Base-by-base conservation (phyloP, 1,140 invertebrate species). In the Aplysia californica region DNA sequence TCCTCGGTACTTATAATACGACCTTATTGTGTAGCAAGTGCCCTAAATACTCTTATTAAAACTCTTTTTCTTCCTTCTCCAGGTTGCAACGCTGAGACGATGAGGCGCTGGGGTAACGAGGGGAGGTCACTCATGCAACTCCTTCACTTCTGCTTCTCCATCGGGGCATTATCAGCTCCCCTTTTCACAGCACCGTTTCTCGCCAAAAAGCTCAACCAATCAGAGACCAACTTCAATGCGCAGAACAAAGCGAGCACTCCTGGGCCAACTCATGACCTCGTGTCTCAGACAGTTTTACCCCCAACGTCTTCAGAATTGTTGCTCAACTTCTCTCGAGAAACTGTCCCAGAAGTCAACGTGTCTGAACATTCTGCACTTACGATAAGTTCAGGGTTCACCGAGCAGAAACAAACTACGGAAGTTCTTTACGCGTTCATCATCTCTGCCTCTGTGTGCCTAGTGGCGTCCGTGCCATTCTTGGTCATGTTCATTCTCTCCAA, bases 1-100 rank as follows among this genome's bases (percentile, higher is more conserved):
- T n/a, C n/a, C n/a, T n/a, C n/a, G n/a, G n/a, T n/a, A n/a, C n/a
- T n/a, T n/a, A n/a, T n/a, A n/a, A n/a, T n/a, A n/a, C n/a, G n/a
- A n/a, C n/a, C n/a, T n/a, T n/a, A n/a, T n/a, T n/a, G n/a, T n/a
- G n/a, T n/a, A n/a, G n/a, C n/a, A n/a, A n/a, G n/a, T n/a, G n/a
- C n/a, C n/a, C n/a, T n/a, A n/a, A n/a, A n/a, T n/a, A n/a, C n/a
- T n/a, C n/a, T n/a, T n/a, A n/a, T n/a, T n/a, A n/a, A n/a, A n/a
- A n/a, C n/a, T n/a, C 58, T 33, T 31, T 3, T 75, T 77, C 1
- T 65, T 31, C 56, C 31, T 35, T 6, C 50, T 80, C 69, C 83
- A 90, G 90, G 88, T 72, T 87, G 88, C 3, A 91, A 91, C 85
- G 88, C 91, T 3, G 80, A 88, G 59, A 87, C 89, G 72, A 72